These are phyloP conservation scores for Bufo gargarizans DNA, from an alignment of 2,113 vertebrate species.

Conservation along the genomic window DNA sequence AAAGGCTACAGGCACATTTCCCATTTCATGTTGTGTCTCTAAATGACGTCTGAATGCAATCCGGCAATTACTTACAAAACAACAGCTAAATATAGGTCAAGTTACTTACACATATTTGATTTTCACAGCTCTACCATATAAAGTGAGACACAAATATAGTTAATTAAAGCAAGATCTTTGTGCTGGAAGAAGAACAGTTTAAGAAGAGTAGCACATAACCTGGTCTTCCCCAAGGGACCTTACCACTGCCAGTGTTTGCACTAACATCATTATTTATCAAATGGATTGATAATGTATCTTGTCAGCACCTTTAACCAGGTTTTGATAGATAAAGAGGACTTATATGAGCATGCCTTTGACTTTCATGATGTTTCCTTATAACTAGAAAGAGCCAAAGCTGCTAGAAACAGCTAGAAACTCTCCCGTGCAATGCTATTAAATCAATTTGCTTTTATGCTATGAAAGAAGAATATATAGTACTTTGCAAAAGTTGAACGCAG, in stretches of 20 bases:
- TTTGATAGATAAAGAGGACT: conserved; percentile 17
- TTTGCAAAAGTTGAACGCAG: not conserved
- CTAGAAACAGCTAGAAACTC: not conserved
- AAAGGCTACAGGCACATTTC: conserved; percentile 26
- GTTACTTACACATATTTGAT: conserved; percentile 43
- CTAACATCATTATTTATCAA: conserved; percentile 37
- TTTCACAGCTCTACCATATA: conserved; percentile 25
- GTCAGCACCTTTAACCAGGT: conserved; percentile 6
- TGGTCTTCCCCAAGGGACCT: not conserved
- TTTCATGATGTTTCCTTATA: conserved; percentile 25
- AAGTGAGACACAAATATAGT: not conserved
- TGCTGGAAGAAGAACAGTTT: conserved; percentile 2
- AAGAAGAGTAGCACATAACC: conserved; percentile 8
- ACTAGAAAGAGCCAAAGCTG: not conserved
- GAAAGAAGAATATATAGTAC: not conserved
- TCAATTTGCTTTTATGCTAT: not conserved
- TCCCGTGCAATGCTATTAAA: not conserved
- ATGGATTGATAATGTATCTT: conserved; percentile 27
- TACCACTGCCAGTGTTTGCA: not conserved
- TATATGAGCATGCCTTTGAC: not conserved
- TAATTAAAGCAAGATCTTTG: conserved; percentile 11
- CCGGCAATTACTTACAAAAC: conserved; percentile 42
- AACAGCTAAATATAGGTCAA: conserved; percentile 54
- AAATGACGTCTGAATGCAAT: conserved; percentile 41
- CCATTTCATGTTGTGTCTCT: conserved; percentile 21